Base-by-base conservation (phyloP, 2,888 invertebrate species). In the Galerucella calmariensis region DNA sequence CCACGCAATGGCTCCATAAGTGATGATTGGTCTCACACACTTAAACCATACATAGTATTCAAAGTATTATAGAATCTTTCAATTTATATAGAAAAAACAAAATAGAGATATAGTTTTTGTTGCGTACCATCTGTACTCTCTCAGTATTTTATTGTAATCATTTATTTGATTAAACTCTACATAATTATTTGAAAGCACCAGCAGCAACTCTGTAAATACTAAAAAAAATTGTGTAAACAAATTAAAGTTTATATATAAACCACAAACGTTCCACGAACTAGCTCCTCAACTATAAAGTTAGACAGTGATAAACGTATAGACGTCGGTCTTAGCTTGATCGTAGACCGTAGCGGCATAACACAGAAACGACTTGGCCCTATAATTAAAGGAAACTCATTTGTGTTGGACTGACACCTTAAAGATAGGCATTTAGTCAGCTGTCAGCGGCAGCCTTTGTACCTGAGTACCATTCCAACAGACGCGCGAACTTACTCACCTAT, bases 401-500 rank as follows among this genome's bases (percentile, higher is more conserved):
- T 86, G 87, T 84, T 86, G 85, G 85, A 85, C 87, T 87, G 87
- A 87, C 87, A 87, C 87, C 86, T 87, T 87, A 87, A 87, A 87
- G 87, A 87, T 87, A 86, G 87, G 87, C 87, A 87, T 87, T 87
- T 87, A 87, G 87, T 87, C 87, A 87, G 87, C 86, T 87, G 87
- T 87, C 86, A 87, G 87, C 87, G 87, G 87, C 86, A 85, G 73
- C 85, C 87, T 87, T 87, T 87, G 86, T 85, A 82, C 81, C 81
- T 84, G 80, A 81, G 81, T 82, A 83, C 84, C 82, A 73, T 68
- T 63, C 61, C 41, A 65, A 67, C 75, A 86, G 87, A 86, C 88
- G 88, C 88, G 88, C 89, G 88, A 89, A 85, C 89, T 87, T 89
- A 87, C 87, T 88, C 83, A 83, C 85, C 84, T 84, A 75, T 75